Conservation (phyloP, 2,113 vertebrate species). For the Orcinus orca region DNA sequence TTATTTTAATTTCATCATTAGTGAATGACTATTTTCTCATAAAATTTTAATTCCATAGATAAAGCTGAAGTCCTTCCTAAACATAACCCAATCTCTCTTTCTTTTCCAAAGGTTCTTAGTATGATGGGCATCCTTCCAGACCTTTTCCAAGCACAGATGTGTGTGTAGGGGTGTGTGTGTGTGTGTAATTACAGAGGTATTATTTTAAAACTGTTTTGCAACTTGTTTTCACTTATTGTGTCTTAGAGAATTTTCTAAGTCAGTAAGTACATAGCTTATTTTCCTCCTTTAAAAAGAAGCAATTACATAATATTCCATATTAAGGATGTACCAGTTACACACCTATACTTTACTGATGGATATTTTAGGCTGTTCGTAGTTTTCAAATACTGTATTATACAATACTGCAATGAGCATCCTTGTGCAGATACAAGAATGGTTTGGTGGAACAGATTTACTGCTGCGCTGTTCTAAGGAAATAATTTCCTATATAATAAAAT, state of each 20-base stretch:
- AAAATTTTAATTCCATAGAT: not conserved
- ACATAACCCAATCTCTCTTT: not conserved
- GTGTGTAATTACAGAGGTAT: not conserved
- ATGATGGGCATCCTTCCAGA: not conserved
- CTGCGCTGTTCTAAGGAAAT: conserved; percentile 24
- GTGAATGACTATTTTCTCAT: not conserved
- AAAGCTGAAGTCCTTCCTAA: conserved; percentile 6
- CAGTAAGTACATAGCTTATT: not conserved
- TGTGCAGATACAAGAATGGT: not conserved
- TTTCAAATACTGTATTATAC: not conserved
- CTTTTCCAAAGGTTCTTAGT: not conserved
- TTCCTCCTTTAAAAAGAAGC: not conserved
- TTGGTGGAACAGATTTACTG: not conserved
- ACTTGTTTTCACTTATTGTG: not conserved
- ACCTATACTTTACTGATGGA: not conserved
- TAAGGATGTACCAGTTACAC: not conserved
- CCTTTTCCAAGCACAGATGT: not conserved
- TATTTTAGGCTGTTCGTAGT: not conserved
- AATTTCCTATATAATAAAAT: conserved; percentile 47
- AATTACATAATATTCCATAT: not conserved
- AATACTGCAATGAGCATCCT: not conserved
- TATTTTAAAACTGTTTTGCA: not conserved
- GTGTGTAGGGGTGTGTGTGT: not conserved
- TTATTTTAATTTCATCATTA: not conserved
- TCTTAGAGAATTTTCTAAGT: not conserved